Conservation (phyloP, 2,888 invertebrate species). For the Alloplasta piceator region DNA sequence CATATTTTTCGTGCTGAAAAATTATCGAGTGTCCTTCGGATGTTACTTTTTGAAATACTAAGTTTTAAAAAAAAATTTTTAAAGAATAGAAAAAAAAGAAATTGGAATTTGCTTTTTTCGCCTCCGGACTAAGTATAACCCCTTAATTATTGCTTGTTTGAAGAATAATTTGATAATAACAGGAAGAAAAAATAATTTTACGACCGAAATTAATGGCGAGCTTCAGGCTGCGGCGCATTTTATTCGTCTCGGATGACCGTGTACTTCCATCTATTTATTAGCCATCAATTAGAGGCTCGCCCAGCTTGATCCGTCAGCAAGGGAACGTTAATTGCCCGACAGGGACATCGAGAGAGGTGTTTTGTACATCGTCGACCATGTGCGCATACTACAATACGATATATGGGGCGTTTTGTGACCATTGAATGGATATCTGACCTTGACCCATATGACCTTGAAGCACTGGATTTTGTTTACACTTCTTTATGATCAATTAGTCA, state of each 20-base stretch:
- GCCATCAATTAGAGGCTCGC: conserved; percentile 61
- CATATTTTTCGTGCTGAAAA: too few species aligned
- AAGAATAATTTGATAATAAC: too few species aligned
- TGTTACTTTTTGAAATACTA: too few species aligned
- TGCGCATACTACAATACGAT: background rate
- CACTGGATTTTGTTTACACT: background rate
- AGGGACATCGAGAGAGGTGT: conserved; percentile 46
- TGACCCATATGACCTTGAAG: conserved; percentile 25
- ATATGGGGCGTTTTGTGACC: conserved; percentile 20
- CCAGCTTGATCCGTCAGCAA: conserved; percentile 32
- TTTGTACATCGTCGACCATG: conserved; percentile 17
- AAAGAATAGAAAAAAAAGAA: too few species aligned
- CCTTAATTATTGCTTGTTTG: too few species aligned
- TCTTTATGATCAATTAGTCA: too few species aligned
- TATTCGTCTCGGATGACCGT: conserved; percentile 27
- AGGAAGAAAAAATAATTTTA: too few species aligned
- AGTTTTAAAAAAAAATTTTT: too few species aligned
- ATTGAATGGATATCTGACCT: conserved; percentile 1
- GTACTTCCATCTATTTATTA: conserved; percentile 57
- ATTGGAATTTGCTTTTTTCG: too few species aligned
- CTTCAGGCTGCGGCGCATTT: background rate
- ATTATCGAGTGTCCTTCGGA: too few species aligned
- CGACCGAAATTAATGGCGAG: too few species aligned
- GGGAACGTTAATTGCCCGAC: conserved; percentile 59
- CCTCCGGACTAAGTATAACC: too few species aligned